Evolutionary conservation across 2,113 vertebrate genomes (phyloP).

Genomic region (zebrafish (Danio rerio)): DNA sequence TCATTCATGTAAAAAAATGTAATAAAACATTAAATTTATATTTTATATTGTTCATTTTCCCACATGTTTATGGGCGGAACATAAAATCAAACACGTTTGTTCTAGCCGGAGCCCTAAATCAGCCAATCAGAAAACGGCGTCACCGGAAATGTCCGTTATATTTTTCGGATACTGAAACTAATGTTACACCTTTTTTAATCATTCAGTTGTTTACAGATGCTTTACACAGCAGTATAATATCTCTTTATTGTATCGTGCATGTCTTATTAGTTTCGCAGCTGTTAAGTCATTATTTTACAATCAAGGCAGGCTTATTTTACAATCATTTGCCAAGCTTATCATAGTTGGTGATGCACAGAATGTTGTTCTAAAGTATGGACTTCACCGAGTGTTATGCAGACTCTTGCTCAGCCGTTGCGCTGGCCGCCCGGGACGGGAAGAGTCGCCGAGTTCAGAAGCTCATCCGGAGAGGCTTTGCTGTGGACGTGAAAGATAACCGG

Average conservation of each 20-base stretch:
- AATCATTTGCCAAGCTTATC: background rate
- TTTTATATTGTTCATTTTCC: too few relatives aligned
- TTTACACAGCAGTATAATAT: background rate
- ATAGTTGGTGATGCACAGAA: background rate
- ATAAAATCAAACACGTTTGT: background rate
- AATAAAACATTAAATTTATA: too few relatives aligned
- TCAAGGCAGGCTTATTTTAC: background rate
- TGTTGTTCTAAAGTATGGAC: slow-evolving; percentile 69
- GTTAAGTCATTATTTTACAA: background rate
- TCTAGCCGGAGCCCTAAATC: background rate
- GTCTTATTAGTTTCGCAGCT: background rate
- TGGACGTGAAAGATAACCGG: slow-evolving; percentile 89
- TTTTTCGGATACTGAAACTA: background rate
- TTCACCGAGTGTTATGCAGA: slow-evolving; percentile 88
- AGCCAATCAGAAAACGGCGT: slow-evolving; percentile 2
- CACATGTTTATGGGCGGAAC: background rate
- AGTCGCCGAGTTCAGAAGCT: slow-evolving; percentile 76
- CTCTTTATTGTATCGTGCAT: background rate
- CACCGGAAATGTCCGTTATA: background rate
- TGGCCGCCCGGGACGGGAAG: slow-evolving; percentile 82
- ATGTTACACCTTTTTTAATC: background rate
- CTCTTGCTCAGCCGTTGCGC: slow-evolving; percentile 83
- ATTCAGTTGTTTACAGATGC: background rate
- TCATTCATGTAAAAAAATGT: too few relatives aligned
- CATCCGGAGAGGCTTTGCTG: slow-evolving; percentile 78